These are phyloP conservation scores for Crypturellus tataupa DNA, from an alignment of 2,797 vertebrate genomes.

Conservation along the genomic window DNA sequence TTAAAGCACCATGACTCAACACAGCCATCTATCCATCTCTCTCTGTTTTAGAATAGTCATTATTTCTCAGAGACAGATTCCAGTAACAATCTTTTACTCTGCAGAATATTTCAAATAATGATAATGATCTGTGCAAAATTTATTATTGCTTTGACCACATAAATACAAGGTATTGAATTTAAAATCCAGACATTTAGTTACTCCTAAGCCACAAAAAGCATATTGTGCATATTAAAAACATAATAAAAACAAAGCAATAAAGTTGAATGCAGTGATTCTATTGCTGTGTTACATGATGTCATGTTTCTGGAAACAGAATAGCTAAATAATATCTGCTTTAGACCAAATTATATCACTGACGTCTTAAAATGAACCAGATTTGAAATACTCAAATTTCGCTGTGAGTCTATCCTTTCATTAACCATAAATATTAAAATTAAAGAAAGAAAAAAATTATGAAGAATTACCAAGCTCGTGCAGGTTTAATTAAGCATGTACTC, in stretches of 20 bases:
- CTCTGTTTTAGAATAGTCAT: not conserved
- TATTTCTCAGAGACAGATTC: not conserved
- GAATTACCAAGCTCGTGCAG: not conserved
- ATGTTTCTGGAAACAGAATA: not conserved
- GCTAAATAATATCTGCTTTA: not conserved
- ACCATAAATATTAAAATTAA: not conserved
- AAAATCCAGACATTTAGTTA: not conserved
- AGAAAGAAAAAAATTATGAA: not conserved
- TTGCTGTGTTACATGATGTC: not conserved
- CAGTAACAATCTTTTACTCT: not conserved
- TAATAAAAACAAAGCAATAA: not conserved
- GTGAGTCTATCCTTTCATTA: not conserved
- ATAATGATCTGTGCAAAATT: not conserved
- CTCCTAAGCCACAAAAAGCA: not conserved
- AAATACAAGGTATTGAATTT: rapidly evolving
- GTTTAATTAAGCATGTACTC: conserved; percentile 30
- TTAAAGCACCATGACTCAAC: not conserved
- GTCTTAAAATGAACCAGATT: not conserved
- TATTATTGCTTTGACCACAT: not conserved
- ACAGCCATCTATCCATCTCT: not conserved
- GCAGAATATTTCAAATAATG: not conserved
- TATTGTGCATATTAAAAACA: not conserved
- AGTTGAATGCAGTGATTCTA: rapidly evolving
- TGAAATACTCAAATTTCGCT: not conserved
- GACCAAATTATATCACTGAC: not conserved